A percentile compares a stretch with the other conserved stretches of the same genome.
Evolutionary conservation across 2,888 invertebrate species (phyloP).

Genomic region (Synergus umbraculus): DNA sequence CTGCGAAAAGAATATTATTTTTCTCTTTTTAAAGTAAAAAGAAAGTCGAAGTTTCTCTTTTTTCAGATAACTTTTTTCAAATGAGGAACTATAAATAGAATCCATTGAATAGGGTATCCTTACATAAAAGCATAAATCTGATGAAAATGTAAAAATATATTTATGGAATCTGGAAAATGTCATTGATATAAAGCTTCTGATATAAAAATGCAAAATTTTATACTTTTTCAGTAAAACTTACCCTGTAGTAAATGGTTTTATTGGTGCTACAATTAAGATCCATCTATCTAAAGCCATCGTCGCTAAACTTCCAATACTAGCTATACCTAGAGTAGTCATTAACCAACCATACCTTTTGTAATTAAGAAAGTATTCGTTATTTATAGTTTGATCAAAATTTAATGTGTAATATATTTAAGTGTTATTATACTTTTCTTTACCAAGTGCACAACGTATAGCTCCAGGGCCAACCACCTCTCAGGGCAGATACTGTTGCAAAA

Average conservation of each 20-base stretch:
- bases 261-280: constrained; percentile 83
- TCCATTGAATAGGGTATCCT: neutral
- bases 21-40: neutral
- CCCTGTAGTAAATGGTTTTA: constrained; percentile 65
- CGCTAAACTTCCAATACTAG: constrained; percentile 84
- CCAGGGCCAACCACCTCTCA: constrained; percentile 84
- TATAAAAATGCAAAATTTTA: neutral
- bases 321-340: constrained; percentile 74
- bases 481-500: constrained; percentile 82
- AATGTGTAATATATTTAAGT: neutral
- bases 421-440: constrained; percentile 77
- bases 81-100: neutral
- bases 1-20: neutral
- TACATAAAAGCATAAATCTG: no score
- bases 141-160: no score
- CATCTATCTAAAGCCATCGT: constrained; percentile 86
- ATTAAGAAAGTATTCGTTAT: neutral
- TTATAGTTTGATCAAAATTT: neutral
- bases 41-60: neutral
- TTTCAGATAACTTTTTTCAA: neutral
- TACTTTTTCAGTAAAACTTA: constrained; percentile 46
- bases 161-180: no score
- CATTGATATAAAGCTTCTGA: no score
- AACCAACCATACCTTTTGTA: constrained; percentile 67
- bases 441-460: constrained; percentile 82